A percentile compares a stretch with the other conserved stretches of the same genome.
These are phyloP conservation scores for Tanypteryx hageni DNA, from an alignment of 2,888 invertebrate genomes.

Conservation along the genomic window DNA sequence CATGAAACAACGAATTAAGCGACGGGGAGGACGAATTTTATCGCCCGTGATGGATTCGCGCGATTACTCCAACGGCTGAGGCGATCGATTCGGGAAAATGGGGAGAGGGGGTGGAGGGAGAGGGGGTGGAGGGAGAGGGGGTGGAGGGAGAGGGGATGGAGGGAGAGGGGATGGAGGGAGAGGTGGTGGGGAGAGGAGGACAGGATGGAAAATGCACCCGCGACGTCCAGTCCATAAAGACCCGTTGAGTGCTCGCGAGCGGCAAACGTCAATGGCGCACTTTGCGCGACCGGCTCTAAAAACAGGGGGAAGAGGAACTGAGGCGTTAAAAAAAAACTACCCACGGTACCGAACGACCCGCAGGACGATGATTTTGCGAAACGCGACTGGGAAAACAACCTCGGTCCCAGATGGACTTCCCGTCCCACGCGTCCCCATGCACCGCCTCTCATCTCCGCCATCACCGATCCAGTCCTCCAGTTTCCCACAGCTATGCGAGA, in stretches of 20 bases:
- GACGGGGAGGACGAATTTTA: constrained; percentile 10
- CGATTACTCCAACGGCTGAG: constrained; percentile 17
- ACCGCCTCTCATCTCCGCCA: neutral
- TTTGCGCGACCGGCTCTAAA: neutral
- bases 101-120: neutral
- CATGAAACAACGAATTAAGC: constrained; percentile 38
- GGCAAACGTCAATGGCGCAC: constrained; percentile 12
- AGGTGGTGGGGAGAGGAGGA: neutral
- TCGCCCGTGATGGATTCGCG: constrained; percentile 59
- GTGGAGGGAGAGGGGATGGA: neutral
- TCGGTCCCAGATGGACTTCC: neutral
- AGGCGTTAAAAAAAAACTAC: neutral
- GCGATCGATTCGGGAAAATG: neutral
- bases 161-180: neutral
- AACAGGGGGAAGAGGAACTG: neutral
- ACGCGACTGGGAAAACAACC: neutral
- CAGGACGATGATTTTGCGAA: neutral
- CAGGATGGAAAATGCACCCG: neutral
- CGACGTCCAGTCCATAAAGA: neutral
- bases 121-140: neutral
- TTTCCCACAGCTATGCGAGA: neutral
- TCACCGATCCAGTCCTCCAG: neutral
- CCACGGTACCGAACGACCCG: neutral
- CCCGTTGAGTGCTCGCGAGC: neutral
- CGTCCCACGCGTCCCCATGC: neutral